These are phyloP conservation scores for Leptarthrus brevirostris DNA, from an alignment of 2,888 invertebrate genomes.

Conservation along the genomic window DNA sequence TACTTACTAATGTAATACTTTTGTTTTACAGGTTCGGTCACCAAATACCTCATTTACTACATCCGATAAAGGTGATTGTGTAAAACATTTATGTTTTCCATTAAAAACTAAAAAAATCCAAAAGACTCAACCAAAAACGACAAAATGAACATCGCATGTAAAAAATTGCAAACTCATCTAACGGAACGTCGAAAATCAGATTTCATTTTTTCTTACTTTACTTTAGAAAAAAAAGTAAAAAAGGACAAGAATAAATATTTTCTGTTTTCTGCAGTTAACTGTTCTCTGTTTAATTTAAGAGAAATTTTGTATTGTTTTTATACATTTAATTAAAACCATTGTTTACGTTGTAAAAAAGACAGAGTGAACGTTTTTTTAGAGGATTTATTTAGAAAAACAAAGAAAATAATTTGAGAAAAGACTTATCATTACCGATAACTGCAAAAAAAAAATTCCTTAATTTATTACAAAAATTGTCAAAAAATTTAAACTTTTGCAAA, in stretches of 20 bases:
- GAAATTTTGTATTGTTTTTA: constrained; percentile 39
- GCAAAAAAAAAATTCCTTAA: background rate
- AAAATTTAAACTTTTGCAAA: background rate
- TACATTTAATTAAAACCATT: constrained; percentile 5
- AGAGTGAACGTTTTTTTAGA: background rate
- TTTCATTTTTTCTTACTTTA: constrained; percentile 16
- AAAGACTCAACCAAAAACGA: constrained; percentile 44
- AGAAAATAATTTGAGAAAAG: too few species aligned
- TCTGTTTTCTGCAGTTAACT: constrained; percentile 24
- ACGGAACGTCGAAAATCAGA: constrained; percentile 23
- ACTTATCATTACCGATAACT: background rate
- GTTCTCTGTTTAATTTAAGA: constrained; percentile 41
- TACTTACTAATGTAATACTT: background rate
- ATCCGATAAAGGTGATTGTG: constrained; percentile 59
- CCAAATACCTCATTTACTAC: constrained; percentile 60
- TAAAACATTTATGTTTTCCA: constrained; percentile 52
- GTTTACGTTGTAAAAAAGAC: constrained; percentile 2
- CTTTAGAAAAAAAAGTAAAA: constrained; percentile 36
- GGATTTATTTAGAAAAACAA: too few species aligned
- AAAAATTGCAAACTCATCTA: constrained; percentile 36
- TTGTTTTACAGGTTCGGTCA: constrained; percentile 57
- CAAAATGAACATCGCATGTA: constrained; percentile 17
- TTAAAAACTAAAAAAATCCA: constrained; percentile 31
- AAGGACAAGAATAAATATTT: constrained; percentile 31
- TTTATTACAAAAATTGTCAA: too few species aligned